phyloP scores from a whole-genome alignment of 1,140 invertebrate genomes.

The Drosophila asahinai region DNA sequence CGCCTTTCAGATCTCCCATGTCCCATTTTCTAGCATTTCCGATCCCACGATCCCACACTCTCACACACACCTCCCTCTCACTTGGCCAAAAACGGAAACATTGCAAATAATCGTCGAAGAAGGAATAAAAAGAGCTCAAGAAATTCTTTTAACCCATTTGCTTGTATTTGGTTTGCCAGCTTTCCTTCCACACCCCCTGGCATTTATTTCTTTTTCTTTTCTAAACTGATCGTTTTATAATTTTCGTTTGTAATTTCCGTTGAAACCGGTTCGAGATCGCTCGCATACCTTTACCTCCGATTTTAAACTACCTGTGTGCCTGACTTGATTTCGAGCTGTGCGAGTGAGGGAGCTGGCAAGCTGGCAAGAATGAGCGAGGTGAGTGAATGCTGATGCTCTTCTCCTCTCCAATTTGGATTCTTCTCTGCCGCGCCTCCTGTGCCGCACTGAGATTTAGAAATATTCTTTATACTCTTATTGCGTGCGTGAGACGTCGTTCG shows the following conservation, averaged over 20 bases:
- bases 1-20: constrained; percentile 36
- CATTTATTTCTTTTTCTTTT: constrained; percentile 57
- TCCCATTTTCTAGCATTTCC: constrained; percentile 65
- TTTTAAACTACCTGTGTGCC: constrained; percentile 75
- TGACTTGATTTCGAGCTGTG: constrained; percentile 29
- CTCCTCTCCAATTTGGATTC: constrained; percentile 17
- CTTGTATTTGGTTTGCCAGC: constrained; percentile 42
- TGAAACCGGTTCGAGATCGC: constrained; percentile 84
- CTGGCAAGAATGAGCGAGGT: constrained; percentile 18
- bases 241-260: constrained; percentile 85
- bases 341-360: constrained; percentile 7
- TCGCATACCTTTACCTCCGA: constrained; percentile 70
- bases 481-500: constrained; percentile 45
- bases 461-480: constrained; percentile 76
- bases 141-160: constrained; percentile 55
- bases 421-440: constrained; percentile 49
- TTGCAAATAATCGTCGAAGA: constrained; percentile 59
- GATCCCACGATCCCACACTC: constrained; percentile 68
- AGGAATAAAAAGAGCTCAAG: constrained; percentile 11
- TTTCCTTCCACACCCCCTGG: constrained; percentile 34
- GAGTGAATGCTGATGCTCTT: constrained; percentile 18
- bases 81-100: constrained; percentile 64
- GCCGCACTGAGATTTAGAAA: constrained; percentile 74
- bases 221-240: constrained; percentile 84
- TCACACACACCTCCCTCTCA: constrained; percentile 20